Conservation (phyloP, 2,888 invertebrate genomes). For the Cylloceria caligata region DNA sequence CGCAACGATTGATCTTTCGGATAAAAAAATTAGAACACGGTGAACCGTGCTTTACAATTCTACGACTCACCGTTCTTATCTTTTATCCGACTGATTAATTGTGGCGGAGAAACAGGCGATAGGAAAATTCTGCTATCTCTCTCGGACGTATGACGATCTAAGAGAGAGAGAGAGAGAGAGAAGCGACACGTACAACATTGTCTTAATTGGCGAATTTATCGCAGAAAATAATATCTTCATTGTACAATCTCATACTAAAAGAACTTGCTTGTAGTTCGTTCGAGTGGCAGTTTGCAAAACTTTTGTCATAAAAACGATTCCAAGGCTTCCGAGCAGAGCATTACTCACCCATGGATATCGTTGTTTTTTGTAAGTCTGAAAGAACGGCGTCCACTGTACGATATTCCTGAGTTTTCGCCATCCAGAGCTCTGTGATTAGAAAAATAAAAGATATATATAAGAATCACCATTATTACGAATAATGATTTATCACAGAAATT, state of each 20-base stretch:
- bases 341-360: constrained; percentile 95
- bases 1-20: too few species aligned
- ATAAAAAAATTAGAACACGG: too few species aligned
- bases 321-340: background rate
- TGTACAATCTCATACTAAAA: too few species aligned
- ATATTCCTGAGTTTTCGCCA: constrained; percentile 97
- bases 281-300: background rate
- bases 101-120: too few species aligned
- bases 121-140: too few species aligned
- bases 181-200: too few species aligned
- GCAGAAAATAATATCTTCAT: background rate
- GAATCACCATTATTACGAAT: background rate
- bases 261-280: background rate
- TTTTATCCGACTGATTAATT: too few species aligned
- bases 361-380: constrained; percentile 98
- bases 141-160: too few species aligned
- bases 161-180: too few species aligned
- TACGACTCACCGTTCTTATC: too few species aligned
- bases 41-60: too few species aligned
- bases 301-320: background rate
- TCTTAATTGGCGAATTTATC: background rate
- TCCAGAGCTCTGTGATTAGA: constrained; percentile 92
- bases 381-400: constrained; percentile 98
- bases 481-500: background rate
- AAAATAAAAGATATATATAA: constrained; percentile 61